Evolutionary conservation across 2,797 vertebrate genomes (phyloP).

Genomic region (Heteromormyrus szaboi): DNA sequence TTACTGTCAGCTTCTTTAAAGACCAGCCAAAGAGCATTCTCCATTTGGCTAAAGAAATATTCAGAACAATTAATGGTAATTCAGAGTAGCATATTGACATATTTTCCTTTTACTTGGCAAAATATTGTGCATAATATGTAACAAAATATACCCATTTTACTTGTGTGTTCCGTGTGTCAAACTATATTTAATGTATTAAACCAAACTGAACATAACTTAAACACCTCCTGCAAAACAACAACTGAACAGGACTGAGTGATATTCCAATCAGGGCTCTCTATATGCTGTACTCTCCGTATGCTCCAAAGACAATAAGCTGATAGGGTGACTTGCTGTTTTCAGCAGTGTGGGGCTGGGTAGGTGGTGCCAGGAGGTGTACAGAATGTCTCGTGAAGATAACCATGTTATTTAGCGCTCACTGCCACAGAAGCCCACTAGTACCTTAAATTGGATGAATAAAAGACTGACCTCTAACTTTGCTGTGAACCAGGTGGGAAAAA

Average conservation of each 20-base stretch:
- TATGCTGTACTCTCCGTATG: background rate
- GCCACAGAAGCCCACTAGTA: constrained; percentile 14
- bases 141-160: background rate
- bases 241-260: background rate
- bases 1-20: background rate
- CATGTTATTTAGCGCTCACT: constrained; percentile 30
- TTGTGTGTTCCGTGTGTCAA: background rate
- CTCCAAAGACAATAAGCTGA: background rate
- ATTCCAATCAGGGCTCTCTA: background rate
- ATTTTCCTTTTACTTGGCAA: background rate
- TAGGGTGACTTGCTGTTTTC: background rate
- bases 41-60: background rate
- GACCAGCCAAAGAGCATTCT: background rate
- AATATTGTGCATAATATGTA: background rate
- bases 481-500: background rate
- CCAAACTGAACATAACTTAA: background rate
- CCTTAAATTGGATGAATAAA: constrained; percentile 6
- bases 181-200: background rate
- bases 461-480: constrained; percentile 12
- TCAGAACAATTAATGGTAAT: background rate
- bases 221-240: background rate
- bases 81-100: background rate
- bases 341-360: background rate
- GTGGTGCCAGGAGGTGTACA: background rate
- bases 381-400: constrained; percentile 28